Evolutionary conservation across 2,797 vertebrate genomes (phyloP).

Genomic region (Tokudaia muenninki): DNA sequence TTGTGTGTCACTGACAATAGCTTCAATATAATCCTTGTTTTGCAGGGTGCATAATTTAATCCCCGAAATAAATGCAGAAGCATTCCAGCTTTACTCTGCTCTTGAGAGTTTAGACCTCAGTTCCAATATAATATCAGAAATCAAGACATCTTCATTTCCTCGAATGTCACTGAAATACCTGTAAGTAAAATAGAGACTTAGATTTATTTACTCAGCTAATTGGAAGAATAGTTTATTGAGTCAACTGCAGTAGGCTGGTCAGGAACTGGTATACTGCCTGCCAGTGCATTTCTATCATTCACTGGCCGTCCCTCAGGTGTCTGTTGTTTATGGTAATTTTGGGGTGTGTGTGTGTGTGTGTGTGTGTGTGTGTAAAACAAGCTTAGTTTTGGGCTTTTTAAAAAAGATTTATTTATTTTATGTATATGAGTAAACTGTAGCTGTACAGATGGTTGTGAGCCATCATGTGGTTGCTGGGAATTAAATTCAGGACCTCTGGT

Average conservation of each 20-base stretch:
- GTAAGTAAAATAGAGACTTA: slow-evolving; percentile 87
- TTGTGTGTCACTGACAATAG: neutral
- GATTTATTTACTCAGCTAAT: slow-evolving; percentile 40
- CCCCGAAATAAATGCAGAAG: slow-evolving; percentile 92
- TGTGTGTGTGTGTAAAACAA: slow-evolving; percentile 23
- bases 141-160: slow-evolving; percentile 95
- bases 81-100: slow-evolving; percentile 93
- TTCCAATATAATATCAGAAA: slow-evolving; percentile 95
- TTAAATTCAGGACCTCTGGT: too few relatives aligned
- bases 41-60: slow-evolving; percentile 96
- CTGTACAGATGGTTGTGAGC: too few relatives aligned
- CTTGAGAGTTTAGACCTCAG: slow-evolving; percentile 96
- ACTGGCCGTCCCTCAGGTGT: neutral
- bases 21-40: slow-evolving; percentile 76
- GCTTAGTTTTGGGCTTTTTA: neutral
- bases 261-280: neutral
- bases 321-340: slow-evolving; percentile 63
- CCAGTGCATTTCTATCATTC: slow-evolving; percentile 20
- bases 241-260: neutral
- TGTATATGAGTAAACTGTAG: too few relatives aligned
- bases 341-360: neutral
- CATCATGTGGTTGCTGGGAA: too few relatives aligned
- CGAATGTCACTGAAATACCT: slow-evolving; percentile 96
- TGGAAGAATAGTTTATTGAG: neutral
- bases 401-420: too few relatives aligned